phyloP scores from a whole-genome alignment of 2,113 vertebrate genomes.

The Callospermophilus lateralis region DNA sequence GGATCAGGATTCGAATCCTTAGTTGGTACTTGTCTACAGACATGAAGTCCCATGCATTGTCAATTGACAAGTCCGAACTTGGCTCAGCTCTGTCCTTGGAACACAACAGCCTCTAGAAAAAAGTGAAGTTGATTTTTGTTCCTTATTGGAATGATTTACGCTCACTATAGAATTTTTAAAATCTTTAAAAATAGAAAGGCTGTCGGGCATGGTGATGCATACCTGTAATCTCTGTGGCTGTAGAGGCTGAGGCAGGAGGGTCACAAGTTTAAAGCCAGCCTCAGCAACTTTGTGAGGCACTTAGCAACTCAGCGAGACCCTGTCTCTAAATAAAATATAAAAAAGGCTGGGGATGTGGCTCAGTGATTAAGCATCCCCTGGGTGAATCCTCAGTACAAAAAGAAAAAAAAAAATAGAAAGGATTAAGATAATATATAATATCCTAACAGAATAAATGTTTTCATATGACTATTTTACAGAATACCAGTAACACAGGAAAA shows the following conservation, averaged over 20 bases:
- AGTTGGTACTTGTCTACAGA: not conserved
- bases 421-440: not conserved
- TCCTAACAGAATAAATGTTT: not conserved
- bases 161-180: not conserved
- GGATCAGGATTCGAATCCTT: not conserved
- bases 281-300: too few species aligned
- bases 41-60: not conserved
- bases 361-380: too few species aligned
- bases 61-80: not conserved
- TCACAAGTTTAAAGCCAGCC: too few species aligned
- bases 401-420: not conserved
- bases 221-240: too few species aligned
- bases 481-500: not conserved
- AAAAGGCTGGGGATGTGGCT: too few species aligned
- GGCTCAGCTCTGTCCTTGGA: not conserved
- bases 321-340: too few species aligned
- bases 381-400: too few species aligned
- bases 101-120: not conserved
- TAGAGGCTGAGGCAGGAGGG: too few species aligned
- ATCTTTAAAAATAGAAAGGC: not conserved
- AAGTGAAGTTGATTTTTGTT: not conserved
- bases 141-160: not conserved
- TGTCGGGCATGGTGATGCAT: too few species aligned
- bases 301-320: too few species aligned
- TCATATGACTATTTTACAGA: not conserved